phyloP scores from a whole-genome alignment of 1,140 invertebrate genomes.

The Drosophila hydei region DNA sequence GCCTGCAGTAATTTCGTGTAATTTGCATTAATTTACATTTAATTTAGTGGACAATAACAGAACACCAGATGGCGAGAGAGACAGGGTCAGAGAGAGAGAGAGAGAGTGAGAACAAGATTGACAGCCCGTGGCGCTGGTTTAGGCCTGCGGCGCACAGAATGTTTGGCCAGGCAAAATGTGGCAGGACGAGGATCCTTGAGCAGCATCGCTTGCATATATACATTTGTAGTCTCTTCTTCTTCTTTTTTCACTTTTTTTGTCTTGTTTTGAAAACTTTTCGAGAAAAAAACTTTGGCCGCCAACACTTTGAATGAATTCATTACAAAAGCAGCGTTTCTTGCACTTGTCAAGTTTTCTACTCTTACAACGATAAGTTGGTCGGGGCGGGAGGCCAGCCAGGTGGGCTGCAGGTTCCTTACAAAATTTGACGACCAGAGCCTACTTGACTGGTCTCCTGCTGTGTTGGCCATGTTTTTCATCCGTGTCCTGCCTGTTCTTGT shows the following conservation, averaged over 20 bases:
- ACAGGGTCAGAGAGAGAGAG: conserved; percentile 4
- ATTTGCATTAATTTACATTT: conserved; percentile 82
- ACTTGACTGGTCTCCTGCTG: conserved; percentile 35
- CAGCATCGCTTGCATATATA: conserved; percentile 15
- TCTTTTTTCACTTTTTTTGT: not conserved
- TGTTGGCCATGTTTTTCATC: conserved; percentile 45
- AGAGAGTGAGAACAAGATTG: not conserved
- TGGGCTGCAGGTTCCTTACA: conserved; percentile 23
- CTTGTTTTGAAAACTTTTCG: conserved; percentile 35
- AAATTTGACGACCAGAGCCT: conserved; percentile 40
- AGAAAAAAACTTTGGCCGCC: conserved; percentile 52
- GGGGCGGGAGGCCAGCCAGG: conserved; percentile 9
- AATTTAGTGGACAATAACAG: conserved; percentile 53
- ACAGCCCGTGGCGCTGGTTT: conserved; percentile 22
- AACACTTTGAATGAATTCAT: conserved; percentile 73
- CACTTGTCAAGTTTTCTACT: conserved; percentile 66
- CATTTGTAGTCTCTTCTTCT: conserved; percentile 25
- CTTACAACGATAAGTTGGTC: conserved; percentile 28
- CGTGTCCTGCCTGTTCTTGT: conserved; percentile 56
- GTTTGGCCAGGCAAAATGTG: conserved; percentile 28
- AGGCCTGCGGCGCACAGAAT: conserved; percentile 42
- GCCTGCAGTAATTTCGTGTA: conserved; percentile 68
- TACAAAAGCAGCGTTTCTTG: conserved; percentile 65
- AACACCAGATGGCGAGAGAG: not conserved
- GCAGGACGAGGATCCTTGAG: conserved; percentile 39